phyloP scores from a whole-genome alignment of 2,113 vertebrate genomes.

The Cichladusa arquata region DNA sequence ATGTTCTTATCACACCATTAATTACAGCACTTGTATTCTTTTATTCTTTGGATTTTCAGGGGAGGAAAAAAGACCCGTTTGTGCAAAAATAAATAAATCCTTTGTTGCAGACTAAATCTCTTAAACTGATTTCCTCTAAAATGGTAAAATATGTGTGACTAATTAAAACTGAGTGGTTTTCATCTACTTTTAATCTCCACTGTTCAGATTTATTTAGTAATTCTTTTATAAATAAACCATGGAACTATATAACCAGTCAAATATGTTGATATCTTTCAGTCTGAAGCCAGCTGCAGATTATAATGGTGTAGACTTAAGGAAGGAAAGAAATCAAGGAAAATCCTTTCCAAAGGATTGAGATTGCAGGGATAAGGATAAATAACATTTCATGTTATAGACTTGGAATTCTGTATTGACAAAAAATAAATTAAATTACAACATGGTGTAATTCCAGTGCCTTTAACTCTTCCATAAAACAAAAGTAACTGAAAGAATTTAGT shows the following conservation, averaged over 20 bases:
- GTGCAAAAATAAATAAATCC: background rate
- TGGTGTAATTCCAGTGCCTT: background rate
- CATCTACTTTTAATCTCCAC: background rate
- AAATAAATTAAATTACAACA: background rate
- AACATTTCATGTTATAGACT: background rate
- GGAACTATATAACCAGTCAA: background rate
- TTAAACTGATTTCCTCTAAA: background rate
- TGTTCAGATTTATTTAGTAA: background rate
- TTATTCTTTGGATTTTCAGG: background rate
- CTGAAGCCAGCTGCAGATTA: slow-evolving; percentile 13
- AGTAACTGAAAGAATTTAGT: background rate
- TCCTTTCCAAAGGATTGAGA: background rate
- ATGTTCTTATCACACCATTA: background rate
- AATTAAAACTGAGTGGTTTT: slow-evolving; percentile 36
- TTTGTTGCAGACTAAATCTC: background rate
- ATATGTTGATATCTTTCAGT: background rate
- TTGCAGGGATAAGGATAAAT: background rate
- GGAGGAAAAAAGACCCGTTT: background rate
- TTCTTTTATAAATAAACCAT: background rate
- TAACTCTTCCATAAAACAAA: background rate
- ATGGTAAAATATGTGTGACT: background rate
- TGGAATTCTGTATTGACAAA: background rate
- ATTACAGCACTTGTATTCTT: slow-evolving; percentile 8
- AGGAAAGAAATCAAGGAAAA: slow-evolving; percentile 1
- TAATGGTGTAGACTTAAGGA: background rate